Percentiles rank a stretch among this genome's conserved stretches.
Evolutionary conservation across 2,113 vertebrate species (phyloP).

Genomic region (Ibidorhyncha struthersii): DNA sequence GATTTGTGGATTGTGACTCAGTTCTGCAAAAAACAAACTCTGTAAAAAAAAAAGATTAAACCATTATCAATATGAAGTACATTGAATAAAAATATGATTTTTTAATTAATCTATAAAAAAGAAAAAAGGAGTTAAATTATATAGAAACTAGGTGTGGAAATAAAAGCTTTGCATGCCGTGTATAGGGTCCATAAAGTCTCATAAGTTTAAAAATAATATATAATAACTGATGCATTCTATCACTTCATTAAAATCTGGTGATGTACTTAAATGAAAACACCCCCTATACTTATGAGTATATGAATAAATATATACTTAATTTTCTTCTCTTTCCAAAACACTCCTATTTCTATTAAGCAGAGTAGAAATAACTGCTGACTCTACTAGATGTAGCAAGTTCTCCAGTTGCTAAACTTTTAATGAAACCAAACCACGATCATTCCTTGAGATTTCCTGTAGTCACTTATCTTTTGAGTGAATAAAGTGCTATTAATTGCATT

Average conservation of each 20-base stretch:
- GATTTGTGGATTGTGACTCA: background rate
- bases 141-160: background rate
- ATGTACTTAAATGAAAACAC: background rate
- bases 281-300: background rate
- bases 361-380: background rate
- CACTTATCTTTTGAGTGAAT: conserved; percentile 76
- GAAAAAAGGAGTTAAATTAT: background rate
- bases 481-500: conserved; percentile 82
- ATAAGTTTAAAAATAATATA: background rate
- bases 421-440: background rate
- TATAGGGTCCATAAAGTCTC: background rate
- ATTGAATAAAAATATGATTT: background rate
- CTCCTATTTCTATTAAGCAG: background rate
- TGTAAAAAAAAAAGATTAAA: background rate
- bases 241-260: background rate
- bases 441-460: conserved; percentile 58
- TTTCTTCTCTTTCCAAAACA: background rate
- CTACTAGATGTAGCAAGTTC: background rate
- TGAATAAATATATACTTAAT: background rate
- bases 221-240: background rate
- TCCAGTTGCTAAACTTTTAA: background rate
- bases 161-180: background rate
- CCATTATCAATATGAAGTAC: background rate
- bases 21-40: background rate
- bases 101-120: background rate